Evolutionary conservation across 2,797 vertebrate species (phyloP).

Genomic region (Poecilia wingei): DNA sequence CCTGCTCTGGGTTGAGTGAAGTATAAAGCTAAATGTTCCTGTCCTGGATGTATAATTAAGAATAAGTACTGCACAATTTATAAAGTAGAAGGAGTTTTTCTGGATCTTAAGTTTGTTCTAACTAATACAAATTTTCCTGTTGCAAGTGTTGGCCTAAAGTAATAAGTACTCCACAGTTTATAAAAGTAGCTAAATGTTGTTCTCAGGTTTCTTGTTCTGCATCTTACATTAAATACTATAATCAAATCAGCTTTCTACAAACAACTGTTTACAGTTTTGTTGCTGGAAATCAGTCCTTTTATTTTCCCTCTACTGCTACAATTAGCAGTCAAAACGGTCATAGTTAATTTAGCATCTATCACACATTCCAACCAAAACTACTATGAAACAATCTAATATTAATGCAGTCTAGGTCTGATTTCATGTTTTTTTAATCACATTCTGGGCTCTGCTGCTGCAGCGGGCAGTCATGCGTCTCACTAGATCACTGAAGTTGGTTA

Average conservation of each 20-base stretch:
- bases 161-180: no score
- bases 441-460: not conserved
- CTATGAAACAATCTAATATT: not conserved
- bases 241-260: not conserved
- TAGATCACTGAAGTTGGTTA: not conserved
- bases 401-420: not conserved
- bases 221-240: not conserved
- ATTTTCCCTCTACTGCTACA: not conserved
- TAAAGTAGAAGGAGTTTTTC: no score
- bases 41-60: no score
- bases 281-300: not conserved
- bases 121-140: no score
- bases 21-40: no score
- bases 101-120: no score
- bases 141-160: no score
- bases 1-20: no score
- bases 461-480: not conserved
- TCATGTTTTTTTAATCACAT: not conserved
- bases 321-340: not conserved
- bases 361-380: not conserved
- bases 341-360: not conserved
- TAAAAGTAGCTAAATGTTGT: no score
- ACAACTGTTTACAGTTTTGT: not conserved
- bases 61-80: no score
- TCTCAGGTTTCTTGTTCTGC: no score